phyloP scores from a whole-genome alignment of 2,888 invertebrate species.

The Nipponacmea schrenckii region DNA sequence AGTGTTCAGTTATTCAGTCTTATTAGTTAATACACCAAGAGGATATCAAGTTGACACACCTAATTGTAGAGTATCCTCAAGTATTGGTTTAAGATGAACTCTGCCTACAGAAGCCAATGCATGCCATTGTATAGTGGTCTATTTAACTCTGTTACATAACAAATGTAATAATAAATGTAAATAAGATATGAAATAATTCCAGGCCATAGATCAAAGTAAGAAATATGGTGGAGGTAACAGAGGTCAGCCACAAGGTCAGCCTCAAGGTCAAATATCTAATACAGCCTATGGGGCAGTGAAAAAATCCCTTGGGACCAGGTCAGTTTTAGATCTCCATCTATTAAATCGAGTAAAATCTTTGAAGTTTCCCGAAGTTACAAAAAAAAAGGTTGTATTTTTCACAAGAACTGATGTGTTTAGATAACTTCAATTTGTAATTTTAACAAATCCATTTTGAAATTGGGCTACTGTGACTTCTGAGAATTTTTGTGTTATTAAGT shows the following conservation, averaged over 20 bases:
- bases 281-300: slow-evolving; percentile 54
- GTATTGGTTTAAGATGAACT: no score
- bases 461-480: no score
- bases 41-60: no score
- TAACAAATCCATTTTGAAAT: background rate
- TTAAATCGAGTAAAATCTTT: no score
- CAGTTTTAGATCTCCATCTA: background rate
- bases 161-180: no score
- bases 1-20: background rate
- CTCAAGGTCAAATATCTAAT: slow-evolving; percentile 31
- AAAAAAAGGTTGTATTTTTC: background rate
- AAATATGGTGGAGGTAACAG: slow-evolving; percentile 43
- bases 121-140: no score
- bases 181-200: slow-evolving; percentile 1
- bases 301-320: slow-evolving; percentile 65
- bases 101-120: no score
- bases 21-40: background rate
- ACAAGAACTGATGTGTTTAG: background rate
- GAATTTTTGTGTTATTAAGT: no score
- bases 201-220: slow-evolving; percentile 55
- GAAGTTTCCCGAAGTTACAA: background rate
- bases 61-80: no score
- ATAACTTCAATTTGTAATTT: background rate
- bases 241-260: slow-evolving; percentile 8
- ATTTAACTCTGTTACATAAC: no score